phyloP scores from a whole-genome alignment of 2,797 vertebrate species.

The Catostomus latipinnis region DNA sequence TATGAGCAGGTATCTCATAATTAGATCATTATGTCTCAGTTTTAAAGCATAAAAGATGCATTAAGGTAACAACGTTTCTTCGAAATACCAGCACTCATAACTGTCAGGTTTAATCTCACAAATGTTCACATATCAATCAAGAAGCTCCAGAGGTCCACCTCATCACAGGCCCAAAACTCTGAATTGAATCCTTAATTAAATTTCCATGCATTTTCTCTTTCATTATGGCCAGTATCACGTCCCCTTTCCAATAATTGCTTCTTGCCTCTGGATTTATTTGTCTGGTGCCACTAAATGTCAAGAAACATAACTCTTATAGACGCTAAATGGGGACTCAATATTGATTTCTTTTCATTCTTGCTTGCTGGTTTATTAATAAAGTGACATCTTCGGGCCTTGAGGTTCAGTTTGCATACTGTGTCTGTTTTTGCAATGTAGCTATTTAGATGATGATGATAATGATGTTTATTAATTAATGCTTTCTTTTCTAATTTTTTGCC shows the following conservation, averaged over 20 bases:
- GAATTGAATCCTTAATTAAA: no score
- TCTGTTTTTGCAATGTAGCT: not conserved
- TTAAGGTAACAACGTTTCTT: not conserved
- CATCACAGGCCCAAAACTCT: no score
- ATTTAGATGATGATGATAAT: not conserved
- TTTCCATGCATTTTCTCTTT: constrained; percentile 14
- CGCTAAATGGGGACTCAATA: not conserved
- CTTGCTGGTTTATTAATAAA: constrained; percentile 78
- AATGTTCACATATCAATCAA: not conserved
- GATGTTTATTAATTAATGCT: not conserved
- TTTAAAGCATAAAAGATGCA: not conserved
- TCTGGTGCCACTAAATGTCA: constrained; percentile 66
- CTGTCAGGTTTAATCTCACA: constrained; percentile 11
- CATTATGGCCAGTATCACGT: not conserved
- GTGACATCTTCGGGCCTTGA: constrained; percentile 66
- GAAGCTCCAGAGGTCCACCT: no score
- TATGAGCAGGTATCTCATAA: not conserved
- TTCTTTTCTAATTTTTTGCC: not conserved
- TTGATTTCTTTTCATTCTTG: constrained; percentile 67
- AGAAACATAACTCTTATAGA: not conserved
- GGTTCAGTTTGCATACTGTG: not conserved
- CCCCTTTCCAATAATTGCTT: constrained; percentile 25
- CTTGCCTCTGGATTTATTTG: constrained; percentile 50
- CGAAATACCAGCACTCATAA: constrained; percentile 21
- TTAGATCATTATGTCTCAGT: constrained; percentile 8